A percentile compares a stretch with the other conserved stretches of the same genome.
These are phyloP conservation scores for Bettongia penicillata DNA, from an alignment of 2,113 vertebrate species.

Conservation along the genomic window DNA sequence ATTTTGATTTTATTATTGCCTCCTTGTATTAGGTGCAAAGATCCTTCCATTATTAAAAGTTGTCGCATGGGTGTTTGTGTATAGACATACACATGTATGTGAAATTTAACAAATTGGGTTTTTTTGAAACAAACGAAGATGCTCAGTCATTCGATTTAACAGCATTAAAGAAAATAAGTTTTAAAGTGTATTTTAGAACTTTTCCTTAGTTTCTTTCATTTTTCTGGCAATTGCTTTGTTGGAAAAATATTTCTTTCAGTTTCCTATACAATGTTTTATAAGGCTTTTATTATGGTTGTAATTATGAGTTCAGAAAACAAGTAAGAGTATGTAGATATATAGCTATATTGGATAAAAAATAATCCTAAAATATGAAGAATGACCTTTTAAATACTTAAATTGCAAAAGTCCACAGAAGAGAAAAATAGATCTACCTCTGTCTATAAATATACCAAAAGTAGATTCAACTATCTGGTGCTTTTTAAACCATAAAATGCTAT, in stretches of 20 bases:
- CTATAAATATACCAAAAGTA: not conserved
- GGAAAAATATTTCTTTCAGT: not conserved
- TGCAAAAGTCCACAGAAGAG: not conserved
- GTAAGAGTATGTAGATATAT: not conserved
- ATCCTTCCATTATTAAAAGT: constrained; percentile 66
- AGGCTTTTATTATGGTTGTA: not conserved
- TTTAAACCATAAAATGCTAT: not conserved
- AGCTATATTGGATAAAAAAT: not conserved
- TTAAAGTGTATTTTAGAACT: not conserved
- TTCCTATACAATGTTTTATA: not conserved
- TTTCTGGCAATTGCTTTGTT: not conserved
- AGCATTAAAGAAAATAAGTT: not conserved
- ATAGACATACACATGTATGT: not conserved
- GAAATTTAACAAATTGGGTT: not conserved
- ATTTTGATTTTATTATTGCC: constrained; percentile 73
- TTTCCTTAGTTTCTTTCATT: not conserved
- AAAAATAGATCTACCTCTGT: not conserved
- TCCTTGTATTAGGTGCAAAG: constrained; percentile 72
- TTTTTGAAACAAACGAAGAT: not conserved
- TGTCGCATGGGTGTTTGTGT: no score
- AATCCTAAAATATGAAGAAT: not conserved
- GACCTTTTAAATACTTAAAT: not conserved
- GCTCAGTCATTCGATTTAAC: not conserved
- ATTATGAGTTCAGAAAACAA: not conserved
- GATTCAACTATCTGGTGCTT: not conserved